These are phyloP conservation scores for Agriotes lineatus DNA, from an alignment of 2,888 invertebrate genomes.

Conservation along the genomic window DNA sequence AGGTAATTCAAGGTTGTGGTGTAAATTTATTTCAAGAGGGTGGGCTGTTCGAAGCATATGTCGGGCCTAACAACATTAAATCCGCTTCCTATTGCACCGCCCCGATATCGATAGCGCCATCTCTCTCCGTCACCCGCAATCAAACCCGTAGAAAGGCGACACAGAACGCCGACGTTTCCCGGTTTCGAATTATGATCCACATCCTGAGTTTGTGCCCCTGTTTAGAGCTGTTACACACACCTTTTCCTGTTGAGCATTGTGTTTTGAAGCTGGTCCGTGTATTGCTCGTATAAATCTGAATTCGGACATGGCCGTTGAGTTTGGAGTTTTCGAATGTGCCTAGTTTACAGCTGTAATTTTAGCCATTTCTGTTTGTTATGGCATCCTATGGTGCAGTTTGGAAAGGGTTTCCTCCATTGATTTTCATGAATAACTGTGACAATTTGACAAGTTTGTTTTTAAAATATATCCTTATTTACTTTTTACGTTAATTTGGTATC, in stretches of 20 bases:
- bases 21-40: constrained; percentile 37
- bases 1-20: constrained; percentile 32
- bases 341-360: no score
- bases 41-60: constrained; percentile 32
- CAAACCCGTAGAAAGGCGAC: neutral
- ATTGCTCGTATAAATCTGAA: constrained; percentile 20
- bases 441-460: no score
- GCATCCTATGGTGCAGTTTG: no score
- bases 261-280: constrained; percentile 19
- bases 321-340: neutral
- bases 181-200: constrained; percentile 31
- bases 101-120: neutral
- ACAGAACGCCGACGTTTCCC: constrained; percentile 20
- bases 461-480: no score
- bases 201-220: constrained; percentile 41
- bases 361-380: no score
- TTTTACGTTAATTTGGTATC: no score
- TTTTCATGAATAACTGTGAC: no score
- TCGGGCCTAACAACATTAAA: constrained; percentile 20
- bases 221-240: constrained; percentile 39
- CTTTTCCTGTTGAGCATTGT: constrained; percentile 39
- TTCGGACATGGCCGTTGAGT: neutral
- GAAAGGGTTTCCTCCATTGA: no score
- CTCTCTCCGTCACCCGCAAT: constrained; percentile 3
- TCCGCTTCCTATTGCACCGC: constrained; percentile 17